Conservation (phyloP, 2,888 invertebrate genomes). For the Aphodius sticticus region DNA sequence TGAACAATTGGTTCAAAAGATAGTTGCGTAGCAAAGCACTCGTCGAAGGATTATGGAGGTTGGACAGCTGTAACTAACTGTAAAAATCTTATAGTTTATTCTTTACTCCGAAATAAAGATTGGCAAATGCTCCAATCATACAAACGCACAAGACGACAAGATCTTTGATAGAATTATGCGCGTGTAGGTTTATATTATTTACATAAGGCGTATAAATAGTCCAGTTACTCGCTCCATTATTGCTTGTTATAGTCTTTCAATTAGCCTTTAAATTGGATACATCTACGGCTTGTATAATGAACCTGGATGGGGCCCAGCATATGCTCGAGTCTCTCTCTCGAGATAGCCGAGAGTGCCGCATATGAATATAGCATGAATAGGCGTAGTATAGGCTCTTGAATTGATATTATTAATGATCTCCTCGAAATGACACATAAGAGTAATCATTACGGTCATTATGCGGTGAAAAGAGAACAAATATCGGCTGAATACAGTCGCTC, state of each 20-base stretch:
- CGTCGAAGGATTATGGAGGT: no score
- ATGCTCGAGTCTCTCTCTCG: neutral
- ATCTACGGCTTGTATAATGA: neutral
- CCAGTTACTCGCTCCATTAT: no score
- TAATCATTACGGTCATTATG: neutral
- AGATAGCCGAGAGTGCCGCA: neutral
- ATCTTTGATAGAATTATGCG: neutral
- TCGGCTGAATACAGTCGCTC: neutral
- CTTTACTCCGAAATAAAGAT: no score
- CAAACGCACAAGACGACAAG: neutral
- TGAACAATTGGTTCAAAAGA: no score
- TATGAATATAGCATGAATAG: neutral
- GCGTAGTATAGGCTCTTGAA: neutral
- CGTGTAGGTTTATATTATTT: neutral
- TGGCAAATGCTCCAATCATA: no score
- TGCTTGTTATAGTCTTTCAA: no score
- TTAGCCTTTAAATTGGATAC: neutral
- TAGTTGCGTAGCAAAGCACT: no score
- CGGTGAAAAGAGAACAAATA: conserved; percentile 4
- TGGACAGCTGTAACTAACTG: no score
- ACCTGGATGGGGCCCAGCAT: neutral
- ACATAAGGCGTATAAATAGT: no score
- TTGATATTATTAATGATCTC: conserved; percentile 4
- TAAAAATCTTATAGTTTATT: no score
- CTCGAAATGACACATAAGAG: neutral